These are phyloP conservation scores for Kryphioiulus occultus DNA, from an alignment of 2,888 invertebrate species.

Conservation along the genomic window DNA sequence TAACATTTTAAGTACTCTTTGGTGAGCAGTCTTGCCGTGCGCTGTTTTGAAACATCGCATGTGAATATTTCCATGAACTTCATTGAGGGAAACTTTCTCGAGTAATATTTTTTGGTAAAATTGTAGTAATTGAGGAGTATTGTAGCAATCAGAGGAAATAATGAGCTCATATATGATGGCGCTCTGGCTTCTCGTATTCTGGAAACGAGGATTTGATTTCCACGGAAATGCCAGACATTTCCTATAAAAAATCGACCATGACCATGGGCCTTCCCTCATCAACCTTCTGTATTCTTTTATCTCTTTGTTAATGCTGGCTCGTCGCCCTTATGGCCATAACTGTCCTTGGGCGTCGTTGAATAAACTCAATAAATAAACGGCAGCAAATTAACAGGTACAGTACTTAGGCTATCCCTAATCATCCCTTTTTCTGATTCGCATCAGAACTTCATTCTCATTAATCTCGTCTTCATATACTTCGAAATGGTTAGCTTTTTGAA, in stretches of 20 bases:
- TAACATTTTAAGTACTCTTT: no score
- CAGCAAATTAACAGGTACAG: background rate
- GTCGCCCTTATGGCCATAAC: background rate
- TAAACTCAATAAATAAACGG: background rate
- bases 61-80: no score
- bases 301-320: background rate
- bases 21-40: no score
- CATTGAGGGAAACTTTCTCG: background rate
- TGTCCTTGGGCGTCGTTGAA: background rate
- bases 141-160: background rate
- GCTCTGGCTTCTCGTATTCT: background rate
- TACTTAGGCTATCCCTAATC: background rate
- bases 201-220: no score
- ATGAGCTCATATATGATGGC: background rate
- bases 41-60: no score
- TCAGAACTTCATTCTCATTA: background rate
- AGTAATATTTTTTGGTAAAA: background rate
- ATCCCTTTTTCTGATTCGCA: background rate
- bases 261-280: background rate
- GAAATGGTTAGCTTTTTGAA: no score
- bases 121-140: background rate
- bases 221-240: no score
- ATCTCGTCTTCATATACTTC: background rate
- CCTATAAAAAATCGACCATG: background rate
- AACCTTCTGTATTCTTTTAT: background rate